Evolutionary conservation across 64 coral and sea anemone species (phyloP).

Genomic region (Anthopleura sola): DNA sequence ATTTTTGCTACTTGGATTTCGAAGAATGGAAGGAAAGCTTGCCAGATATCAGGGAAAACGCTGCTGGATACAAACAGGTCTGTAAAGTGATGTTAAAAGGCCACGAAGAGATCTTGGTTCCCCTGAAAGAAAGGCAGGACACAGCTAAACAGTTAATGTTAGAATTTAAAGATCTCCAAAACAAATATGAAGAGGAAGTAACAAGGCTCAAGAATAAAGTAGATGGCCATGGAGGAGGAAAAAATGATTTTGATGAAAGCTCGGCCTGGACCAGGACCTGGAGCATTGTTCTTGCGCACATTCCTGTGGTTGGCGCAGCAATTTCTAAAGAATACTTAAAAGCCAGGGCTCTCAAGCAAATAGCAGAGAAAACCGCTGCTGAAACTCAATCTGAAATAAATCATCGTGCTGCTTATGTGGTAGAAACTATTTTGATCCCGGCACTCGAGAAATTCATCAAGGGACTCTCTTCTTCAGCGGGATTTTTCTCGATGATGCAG

Average conservation of each 20-base stretch:
- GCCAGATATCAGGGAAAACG: conserved; percentile 13
- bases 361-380: too few relatives aligned
- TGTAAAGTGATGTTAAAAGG: conserved; percentile 19
- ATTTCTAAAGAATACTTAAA: too few relatives aligned
- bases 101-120: conserved; percentile 39
- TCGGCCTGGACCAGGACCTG: neutral
- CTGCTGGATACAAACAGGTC: conserved; percentile 10
- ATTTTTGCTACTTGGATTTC: neutral
- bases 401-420: too few relatives aligned
- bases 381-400: too few relatives aligned
- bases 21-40: conserved; percentile 28
- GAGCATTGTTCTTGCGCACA: too few relatives aligned
- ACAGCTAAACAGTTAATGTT: too few relatives aligned
- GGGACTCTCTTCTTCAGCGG: too few relatives aligned
- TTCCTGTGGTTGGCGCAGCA: too few relatives aligned
- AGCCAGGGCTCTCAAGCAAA: too few relatives aligned
- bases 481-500: too few relatives aligned
- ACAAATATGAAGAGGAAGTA: conserved; percentile 10
- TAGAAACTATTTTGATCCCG: conserved; percentile 25
- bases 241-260: neutral
- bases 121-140: too few relatives aligned
- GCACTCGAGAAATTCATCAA: conserved; percentile 19
- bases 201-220: neutral
- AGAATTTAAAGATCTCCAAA: too few relatives aligned
- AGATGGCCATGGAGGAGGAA: neutral